Evolutionary conservation across 2,113 vertebrate species (phyloP), one percentile per base, ranked within the genome.

Genomic region (Grammomys dolichurus): DNA sequence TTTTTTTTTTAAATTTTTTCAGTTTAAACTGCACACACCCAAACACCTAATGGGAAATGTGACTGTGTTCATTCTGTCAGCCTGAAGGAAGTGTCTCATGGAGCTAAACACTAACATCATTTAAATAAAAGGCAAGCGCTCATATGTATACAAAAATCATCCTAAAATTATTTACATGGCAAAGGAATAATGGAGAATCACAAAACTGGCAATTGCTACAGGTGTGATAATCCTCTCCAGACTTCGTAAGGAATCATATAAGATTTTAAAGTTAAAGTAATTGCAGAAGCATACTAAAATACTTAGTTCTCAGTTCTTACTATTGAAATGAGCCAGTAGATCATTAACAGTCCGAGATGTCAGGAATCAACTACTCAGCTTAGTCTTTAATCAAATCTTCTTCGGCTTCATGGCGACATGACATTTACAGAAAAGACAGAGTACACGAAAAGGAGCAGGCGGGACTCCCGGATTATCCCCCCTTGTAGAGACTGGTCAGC

Each of bases 401-500:
- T 98, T 98, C 96, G 97, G 96, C 94, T 96, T 98, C 98, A 97
- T 9, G 97, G 97, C 94, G 96, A 98, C 98, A 98, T 96, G 97
- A 97, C 98, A 98, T 98, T 97, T 98, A 98, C 97, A 98, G 98
- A 97, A 94, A 95, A 94, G 94, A 96, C 54, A 93, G 87, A 93
- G 76, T 89, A 92, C 1, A 4, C 60, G 90, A 48, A 86, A 76
- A 76, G 89, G 40, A 82, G 43, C 80, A 70, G 81, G 92, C 14
- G 36, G 70, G 60, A 88, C 73, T 65, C 48, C 67, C 22, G 72
- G 91, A 95, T 99, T 99, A 99, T 98, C 98, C 99, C 33, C 99
- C 99, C 97, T 99, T 99, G 97, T 99, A 99, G 92, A 99, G 98
- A 96, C 98, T 99, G 93, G 99, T 99, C 98, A 99, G 98, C 98